phyloP scores from a whole-genome alignment of 35 echinoderm and acorn worm genomes.

The Heliocidaris erythrogramma region DNA sequence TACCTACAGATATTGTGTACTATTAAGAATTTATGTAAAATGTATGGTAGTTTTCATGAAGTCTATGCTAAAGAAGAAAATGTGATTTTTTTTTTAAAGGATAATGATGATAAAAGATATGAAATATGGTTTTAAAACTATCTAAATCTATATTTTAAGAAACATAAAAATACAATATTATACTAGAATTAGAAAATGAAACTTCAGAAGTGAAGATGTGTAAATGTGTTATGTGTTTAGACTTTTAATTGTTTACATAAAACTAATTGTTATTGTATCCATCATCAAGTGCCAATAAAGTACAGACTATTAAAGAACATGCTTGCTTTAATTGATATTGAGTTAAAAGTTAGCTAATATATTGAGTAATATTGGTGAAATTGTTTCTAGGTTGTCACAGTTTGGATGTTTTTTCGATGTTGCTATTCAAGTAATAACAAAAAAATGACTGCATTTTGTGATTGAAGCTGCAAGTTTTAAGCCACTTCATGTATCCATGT shows the following conservation, averaged over 20 bases:
- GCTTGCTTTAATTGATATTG: slow-evolving; percentile 33
- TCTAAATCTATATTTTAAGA: slow-evolving; percentile 43
- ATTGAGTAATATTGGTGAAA: slow-evolving; percentile 31
- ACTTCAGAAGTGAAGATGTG: slow-evolving; percentile 40
- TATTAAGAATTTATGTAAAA: neutral
- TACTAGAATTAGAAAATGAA: slow-evolving; percentile 11
- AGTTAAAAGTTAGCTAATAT: slow-evolving; percentile 18
- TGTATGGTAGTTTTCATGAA: neutral
- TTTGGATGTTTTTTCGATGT: slow-evolving; percentile 35
- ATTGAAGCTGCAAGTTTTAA: slow-evolving; percentile 23
- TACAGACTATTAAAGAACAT: slow-evolving; percentile 35
- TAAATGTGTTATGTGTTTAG: slow-evolving; percentile 46
- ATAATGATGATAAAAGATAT: slow-evolving; percentile 26
- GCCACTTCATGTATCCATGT: neutral
- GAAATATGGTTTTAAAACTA: slow-evolving; percentile 30
- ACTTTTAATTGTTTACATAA: slow-evolving; percentile 44
- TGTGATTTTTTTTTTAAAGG: slow-evolving; percentile 12
- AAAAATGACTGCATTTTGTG: slow-evolving; percentile 45
- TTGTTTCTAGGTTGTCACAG: slow-evolving; percentile 31
- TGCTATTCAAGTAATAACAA: neutral
- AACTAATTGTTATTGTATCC: slow-evolving; percentile 19
- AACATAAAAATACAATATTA: slow-evolving; percentile 3
- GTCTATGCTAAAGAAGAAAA: neutral
- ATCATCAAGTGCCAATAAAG: slow-evolving; percentile 51
- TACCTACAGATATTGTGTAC: neutral